Conservation (phyloP, 2,113 vertebrate species). For the Tyrannus savana region DNA sequence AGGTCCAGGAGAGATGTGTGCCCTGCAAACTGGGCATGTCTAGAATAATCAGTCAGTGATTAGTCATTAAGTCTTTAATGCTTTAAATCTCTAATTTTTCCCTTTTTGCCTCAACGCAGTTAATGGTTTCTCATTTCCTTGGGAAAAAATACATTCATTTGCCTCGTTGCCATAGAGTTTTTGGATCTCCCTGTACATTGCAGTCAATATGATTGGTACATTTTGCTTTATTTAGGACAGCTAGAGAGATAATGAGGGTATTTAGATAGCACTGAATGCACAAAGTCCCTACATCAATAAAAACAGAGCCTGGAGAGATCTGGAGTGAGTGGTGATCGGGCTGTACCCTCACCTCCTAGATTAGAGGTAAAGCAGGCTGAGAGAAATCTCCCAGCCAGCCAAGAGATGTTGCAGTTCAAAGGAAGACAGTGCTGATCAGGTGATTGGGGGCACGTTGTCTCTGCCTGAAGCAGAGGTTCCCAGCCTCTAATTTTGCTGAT, state of each 20-base stretch:
- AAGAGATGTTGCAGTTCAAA: not conserved
- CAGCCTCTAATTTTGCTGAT: not conserved
- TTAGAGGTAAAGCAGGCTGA: not conserved
- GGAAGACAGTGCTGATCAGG: not conserved
- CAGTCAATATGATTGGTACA: not conserved
- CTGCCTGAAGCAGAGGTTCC: not conserved
- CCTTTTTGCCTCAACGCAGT: not conserved
- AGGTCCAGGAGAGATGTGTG: not conserved
- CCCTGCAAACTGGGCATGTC: not conserved
- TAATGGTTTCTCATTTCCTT: not conserved
- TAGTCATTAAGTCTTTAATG: not conserved
- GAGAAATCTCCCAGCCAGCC: not conserved
- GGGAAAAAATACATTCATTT: not conserved
- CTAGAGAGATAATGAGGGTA: not conserved
- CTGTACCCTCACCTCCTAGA: not conserved
- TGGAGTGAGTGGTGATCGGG: not conserved
- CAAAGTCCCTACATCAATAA: not conserved
- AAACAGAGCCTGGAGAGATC: not conserved
- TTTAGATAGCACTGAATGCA: not conserved
- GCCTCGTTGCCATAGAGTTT: not conserved
- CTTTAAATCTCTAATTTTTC: not conserved
- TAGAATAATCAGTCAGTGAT: not conserved
- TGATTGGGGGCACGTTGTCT: not conserved
- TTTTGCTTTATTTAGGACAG: conserved; percentile 17
- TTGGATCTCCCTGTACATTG: not conserved